Percentiles rank a stretch among this genome's conserved stretches.
These are phyloP conservation scores for Caenorhabditis sp. DNA, from an alignment of 2,888 invertebrate genomes.

Conservation along the genomic window DNA sequence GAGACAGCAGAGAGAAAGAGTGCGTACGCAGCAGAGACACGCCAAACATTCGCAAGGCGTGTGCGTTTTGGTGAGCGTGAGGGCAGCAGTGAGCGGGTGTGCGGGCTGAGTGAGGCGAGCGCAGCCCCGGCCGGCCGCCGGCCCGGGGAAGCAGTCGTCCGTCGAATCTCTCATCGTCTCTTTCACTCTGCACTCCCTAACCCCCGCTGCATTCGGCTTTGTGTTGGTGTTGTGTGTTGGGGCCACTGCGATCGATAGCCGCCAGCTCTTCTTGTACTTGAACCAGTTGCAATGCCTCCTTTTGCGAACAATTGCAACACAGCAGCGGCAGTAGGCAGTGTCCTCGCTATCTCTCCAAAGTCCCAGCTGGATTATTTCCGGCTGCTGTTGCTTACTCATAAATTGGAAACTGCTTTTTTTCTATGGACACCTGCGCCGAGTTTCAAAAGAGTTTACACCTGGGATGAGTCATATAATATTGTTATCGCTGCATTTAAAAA, in stretches of 20 bases:
- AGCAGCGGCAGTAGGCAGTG: conserved; percentile 2
- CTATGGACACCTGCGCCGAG: conserved; percentile 20
- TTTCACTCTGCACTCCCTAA: conserved; percentile 22
- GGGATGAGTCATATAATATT: conserved; percentile 35
- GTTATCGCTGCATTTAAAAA: conserved; percentile 20
- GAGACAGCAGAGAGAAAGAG: too few species aligned
- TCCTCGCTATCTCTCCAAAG: background rate
- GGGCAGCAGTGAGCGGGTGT: conserved; percentile 39
- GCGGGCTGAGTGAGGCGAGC: conserved; percentile 36
- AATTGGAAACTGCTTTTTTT: background rate
- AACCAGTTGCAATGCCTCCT: conserved; percentile 55
- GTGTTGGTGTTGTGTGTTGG: conserved; percentile 49
- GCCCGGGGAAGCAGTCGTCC: conserved; percentile 43
- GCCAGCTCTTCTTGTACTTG: conserved; percentile 63
- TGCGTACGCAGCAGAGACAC: conserved; percentile 22
- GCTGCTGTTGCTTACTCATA: background rate
- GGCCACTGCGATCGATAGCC: conserved; percentile 44
- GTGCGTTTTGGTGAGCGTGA: conserved; percentile 51
- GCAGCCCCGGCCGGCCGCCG: conserved; percentile 1
- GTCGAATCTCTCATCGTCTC: background rate
- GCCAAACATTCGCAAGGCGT: conserved; percentile 20
- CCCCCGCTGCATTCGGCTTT: conserved; percentile 44
- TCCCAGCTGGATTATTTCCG: background rate
- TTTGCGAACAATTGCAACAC: conserved; percentile 53
- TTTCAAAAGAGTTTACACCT: conserved; percentile 18